A percentile compares a stretch with the other conserved stretches of the same genome.
Evolutionary conservation across 2,113 vertebrate genomes (phyloP).

Genomic region (Eclectus roratus): DNA sequence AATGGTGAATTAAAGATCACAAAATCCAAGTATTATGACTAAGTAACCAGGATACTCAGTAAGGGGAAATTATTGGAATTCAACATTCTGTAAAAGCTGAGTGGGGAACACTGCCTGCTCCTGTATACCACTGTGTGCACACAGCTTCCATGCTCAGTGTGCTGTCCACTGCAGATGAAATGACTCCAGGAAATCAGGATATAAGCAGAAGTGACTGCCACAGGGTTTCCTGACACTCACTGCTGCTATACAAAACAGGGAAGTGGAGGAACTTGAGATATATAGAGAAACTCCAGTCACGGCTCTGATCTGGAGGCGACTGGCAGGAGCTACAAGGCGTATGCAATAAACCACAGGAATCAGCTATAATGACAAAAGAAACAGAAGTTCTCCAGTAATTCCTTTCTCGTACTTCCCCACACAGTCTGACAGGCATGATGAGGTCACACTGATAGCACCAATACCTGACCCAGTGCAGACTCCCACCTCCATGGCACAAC

Average conservation of each 20-base stretch:
- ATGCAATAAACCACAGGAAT: background rate
- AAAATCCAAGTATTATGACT: background rate
- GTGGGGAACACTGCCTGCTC: background rate
- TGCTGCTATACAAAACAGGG: background rate
- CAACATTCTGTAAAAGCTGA: background rate
- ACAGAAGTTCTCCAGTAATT: fast-evolving
- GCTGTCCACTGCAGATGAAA: background rate
- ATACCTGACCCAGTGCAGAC: fast-evolving
- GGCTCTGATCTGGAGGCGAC: fast-evolving
- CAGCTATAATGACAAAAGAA: background rate
- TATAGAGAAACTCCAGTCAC: background rate
- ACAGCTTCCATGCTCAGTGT: fast-evolving
- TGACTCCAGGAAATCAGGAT: background rate
- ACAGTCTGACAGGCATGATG: fast-evolving
- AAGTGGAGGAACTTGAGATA: background rate
- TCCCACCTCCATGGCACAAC: background rate
- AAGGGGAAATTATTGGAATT: background rate
- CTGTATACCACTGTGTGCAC: background rate
- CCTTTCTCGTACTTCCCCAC: background rate
- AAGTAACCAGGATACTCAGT: background rate
- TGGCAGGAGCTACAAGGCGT: background rate
- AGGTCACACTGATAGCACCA: fast-evolving
- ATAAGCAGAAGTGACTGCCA: background rate
- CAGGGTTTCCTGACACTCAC: background rate
- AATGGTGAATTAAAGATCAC: background rate